Conservation (phyloP, 2,797 vertebrate species). For the Chelon labrosus region DNA sequence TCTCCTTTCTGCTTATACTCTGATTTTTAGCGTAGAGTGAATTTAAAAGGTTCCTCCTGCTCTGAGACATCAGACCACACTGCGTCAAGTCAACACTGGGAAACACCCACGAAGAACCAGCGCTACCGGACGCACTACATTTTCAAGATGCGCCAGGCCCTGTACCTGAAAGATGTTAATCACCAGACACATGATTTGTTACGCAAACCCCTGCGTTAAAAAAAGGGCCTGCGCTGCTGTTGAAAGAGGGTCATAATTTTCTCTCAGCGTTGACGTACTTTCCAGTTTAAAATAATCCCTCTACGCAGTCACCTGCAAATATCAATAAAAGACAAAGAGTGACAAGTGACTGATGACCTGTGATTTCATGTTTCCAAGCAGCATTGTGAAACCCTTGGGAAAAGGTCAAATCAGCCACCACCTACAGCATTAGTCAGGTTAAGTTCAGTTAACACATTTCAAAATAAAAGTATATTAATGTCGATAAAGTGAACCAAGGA, state of each 20-base stretch:
- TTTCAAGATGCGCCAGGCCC: neutral
- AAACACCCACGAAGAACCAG: constrained; percentile 56
- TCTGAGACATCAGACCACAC: constrained; percentile 4
- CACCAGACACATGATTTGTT: neutral
- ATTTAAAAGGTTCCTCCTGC: constrained; percentile 10
- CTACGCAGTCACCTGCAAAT: neutral
- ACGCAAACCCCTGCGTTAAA: constrained; percentile 31
- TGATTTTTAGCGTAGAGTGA: neutral
- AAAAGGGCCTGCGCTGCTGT: constrained; percentile 4
- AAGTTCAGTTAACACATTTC: no score
- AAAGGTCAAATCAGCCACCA: neutral
- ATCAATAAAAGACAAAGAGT: constrained; percentile 2
- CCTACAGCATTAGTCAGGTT: neutral
- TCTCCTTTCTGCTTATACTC: constrained; percentile 16
- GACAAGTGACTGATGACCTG: neutral
- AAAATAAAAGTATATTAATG: neutral
- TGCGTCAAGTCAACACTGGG: neutral
- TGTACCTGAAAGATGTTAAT: neutral
- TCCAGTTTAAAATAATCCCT: neutral
- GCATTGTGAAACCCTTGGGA: neutral
- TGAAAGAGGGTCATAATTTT: neutral
- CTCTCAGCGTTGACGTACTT: constrained; percentile 3
- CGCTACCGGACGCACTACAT: constrained; percentile 55
- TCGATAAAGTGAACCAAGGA: neutral
- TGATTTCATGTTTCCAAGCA: neutral